These are phyloP conservation scores for Pteria penguin DNA, from an alignment of 2,888 invertebrate species.

Conservation along the genomic window DNA sequence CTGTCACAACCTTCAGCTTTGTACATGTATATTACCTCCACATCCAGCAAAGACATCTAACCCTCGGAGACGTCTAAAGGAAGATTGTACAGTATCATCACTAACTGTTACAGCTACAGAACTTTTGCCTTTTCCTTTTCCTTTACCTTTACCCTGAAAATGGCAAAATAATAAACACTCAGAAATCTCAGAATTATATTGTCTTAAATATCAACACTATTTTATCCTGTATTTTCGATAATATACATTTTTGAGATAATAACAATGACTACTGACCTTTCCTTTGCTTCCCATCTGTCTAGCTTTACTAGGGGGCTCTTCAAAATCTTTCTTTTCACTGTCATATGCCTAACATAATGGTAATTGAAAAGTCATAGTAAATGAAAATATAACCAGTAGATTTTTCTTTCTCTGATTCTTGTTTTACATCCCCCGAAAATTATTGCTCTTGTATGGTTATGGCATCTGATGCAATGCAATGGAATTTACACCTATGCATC, in stretches of 20 bases:
- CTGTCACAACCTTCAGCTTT: background rate
- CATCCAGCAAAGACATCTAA: conserved; percentile 93
- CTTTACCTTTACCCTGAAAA: conserved; percentile 84
- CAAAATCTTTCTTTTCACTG: conserved; percentile 82
- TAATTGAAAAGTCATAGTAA: no score
- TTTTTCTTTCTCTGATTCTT: no score
- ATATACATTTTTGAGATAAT: no score
- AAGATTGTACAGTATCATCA: conserved; percentile 38
- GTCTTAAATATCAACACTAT: no score
- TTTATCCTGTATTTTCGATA: no score
- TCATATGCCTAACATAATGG: conserved; percentile 85
- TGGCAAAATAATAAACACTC: no score
- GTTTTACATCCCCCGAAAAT: no score
- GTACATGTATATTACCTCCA: conserved; percentile 84
- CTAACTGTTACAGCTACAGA: conserved; percentile 46
- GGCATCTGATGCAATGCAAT: no score
- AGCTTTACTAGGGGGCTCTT: conserved; percentile 85
- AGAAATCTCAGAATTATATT: no score
- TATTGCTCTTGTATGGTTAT: no score
- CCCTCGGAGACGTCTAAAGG: conserved; percentile 83
- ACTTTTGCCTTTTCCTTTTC: conserved; percentile 86
- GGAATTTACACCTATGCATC: no score
- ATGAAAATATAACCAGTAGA: no score
- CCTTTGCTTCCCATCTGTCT: conserved; percentile 83
- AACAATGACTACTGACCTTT: conserved; percentile 79